A percentile compares a stretch with the other conserved stretches of the same genome.
Evolutionary conservation across 2,797 vertebrate species (phyloP).

Genomic region (Labeo calbasu): DNA sequence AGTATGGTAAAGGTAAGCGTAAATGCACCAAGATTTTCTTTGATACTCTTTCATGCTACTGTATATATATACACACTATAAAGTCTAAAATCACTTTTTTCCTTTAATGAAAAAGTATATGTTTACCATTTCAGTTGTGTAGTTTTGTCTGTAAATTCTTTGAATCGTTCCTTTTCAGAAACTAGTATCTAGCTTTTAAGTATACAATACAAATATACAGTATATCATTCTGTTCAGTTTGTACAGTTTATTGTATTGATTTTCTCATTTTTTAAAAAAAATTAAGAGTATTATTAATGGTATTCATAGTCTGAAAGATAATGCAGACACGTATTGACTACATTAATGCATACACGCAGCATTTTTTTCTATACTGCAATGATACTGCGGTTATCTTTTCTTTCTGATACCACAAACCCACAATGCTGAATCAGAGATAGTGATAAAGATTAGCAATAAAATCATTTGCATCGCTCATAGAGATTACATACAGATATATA

Average conservation of each 20-base stretch:
- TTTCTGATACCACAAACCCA: neutral
- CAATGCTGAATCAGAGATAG: neutral
- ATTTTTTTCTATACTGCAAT: neutral
- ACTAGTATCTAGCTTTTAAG: neutral
- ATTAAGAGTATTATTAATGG: neutral
- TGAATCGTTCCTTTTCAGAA: neutral
- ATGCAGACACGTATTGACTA: neutral
- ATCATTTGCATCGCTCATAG: constrained; percentile 1
- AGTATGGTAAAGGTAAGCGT: constrained; percentile 10
- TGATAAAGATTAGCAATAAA: neutral
- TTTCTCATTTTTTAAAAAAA: neutral
- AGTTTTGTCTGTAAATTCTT: neutral
- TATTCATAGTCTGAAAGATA: neutral
- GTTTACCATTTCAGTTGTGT: neutral
- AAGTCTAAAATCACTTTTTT: neutral
- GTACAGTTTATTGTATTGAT: neutral
- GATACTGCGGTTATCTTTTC: neutral
- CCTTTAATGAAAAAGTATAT: neutral
- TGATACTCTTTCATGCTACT: neutral
- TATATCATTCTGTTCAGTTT: neutral
- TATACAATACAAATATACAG: neutral
- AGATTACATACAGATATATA: neutral
- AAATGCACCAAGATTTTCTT: neutral
- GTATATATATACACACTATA: neutral
- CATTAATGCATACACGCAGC: neutral